A percentile compares a stretch with the other conserved stretches of the same genome.
Conservation (phyloP, 2,113 vertebrate species). For the Lipophrys pholis region DNA sequence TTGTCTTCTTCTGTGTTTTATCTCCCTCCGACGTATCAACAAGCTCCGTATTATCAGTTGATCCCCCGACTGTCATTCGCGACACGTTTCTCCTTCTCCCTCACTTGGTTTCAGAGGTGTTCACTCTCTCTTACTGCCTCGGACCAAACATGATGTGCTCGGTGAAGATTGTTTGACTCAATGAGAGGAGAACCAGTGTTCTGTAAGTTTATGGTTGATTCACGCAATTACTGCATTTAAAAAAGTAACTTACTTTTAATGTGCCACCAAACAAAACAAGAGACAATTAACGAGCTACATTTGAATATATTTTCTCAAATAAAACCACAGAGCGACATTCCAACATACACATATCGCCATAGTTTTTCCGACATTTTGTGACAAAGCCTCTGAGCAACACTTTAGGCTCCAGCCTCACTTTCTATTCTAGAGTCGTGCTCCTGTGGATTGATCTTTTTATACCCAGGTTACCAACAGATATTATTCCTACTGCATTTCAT, state of each 20-base stretch:
- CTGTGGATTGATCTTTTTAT: not conserved
- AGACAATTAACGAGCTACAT: not conserved
- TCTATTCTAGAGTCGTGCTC: not conserved
- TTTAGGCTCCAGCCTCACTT: not conserved
- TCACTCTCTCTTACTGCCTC: not conserved
- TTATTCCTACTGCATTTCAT: not conserved
- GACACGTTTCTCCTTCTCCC: slow-evolving; percentile 7
- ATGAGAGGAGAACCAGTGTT: too few relatives aligned
- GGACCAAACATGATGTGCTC: not conserved
- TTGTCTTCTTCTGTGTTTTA: slow-evolving; percentile 13
- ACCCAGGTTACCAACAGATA: not conserved
- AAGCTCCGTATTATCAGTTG: slow-evolving; percentile 23
- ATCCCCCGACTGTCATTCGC: slow-evolving; percentile 10
- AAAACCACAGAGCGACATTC: too few relatives aligned
- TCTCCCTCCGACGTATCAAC: slow-evolving; percentile 24
- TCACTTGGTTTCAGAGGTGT: not conserved
- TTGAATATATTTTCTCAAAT: too few relatives aligned
- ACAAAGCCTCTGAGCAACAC: not conserved
- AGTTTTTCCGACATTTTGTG: not conserved
- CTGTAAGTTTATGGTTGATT: too few relatives aligned
- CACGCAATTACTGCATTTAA: too few relatives aligned
- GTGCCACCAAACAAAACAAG: not conserved
- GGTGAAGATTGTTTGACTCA: too few relatives aligned
- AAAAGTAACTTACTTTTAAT: too few relatives aligned
- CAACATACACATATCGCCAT: not conserved